These are phyloP conservation scores for Gallirallus australis DNA, from an alignment of 2,797 vertebrate species.

Conservation along the genomic window DNA sequence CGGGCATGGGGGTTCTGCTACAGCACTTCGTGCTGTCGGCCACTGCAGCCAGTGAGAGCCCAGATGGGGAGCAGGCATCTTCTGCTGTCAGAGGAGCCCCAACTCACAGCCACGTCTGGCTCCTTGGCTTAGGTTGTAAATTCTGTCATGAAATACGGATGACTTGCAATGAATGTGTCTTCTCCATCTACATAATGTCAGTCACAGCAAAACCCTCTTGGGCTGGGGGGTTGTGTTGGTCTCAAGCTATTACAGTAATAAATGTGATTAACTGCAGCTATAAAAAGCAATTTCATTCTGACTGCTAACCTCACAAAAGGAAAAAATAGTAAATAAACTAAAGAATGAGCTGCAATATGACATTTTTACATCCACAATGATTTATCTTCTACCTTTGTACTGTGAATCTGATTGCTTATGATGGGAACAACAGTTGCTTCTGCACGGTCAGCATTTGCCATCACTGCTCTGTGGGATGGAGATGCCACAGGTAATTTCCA, in stretches of 20 bases:
- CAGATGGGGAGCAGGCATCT: not conserved
- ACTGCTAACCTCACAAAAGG: constrained; percentile 19
- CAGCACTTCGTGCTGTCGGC: fast-evolving
- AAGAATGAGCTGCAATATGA: not conserved
- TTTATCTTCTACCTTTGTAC: not conserved
- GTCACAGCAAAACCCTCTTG: not conserved
- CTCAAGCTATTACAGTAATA: constrained; percentile 23
- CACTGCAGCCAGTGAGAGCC: not conserved
- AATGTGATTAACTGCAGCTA: constrained; percentile 26
- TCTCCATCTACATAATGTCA: not conserved
- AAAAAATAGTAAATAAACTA: not conserved
- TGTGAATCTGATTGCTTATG: not conserved
- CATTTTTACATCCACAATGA: not conserved
- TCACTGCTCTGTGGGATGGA: not conserved
- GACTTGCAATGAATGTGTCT: constrained; percentile 6
- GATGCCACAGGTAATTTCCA: not conserved
- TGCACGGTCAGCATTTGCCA: not conserved
- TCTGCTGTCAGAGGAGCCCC: not conserved
- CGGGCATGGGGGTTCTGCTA: not conserved
- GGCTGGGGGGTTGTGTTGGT: not conserved
- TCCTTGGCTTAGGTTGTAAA: not conserved
- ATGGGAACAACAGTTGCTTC: not conserved
- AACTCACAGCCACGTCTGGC: not conserved
- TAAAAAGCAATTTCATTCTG: constrained; percentile 51
- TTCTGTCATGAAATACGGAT: not conserved